Evolutionary conservation across 2,888 invertebrate genomes (phyloP).

Genomic region (Oligia strigilis): DNA sequence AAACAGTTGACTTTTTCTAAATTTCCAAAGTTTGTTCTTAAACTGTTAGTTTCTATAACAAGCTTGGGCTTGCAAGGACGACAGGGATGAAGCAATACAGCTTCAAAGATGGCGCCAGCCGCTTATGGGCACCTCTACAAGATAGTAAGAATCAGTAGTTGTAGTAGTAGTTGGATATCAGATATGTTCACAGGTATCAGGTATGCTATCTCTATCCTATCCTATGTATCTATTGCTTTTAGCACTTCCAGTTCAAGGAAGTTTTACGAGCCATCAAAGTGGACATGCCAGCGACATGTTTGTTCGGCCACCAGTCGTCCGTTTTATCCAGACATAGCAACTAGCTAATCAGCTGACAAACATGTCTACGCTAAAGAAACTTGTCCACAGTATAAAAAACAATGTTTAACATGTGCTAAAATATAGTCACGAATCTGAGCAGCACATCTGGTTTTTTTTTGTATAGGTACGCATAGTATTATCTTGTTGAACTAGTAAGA

Average conservation of each 20-base stretch:
- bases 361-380: constrained; percentile 12
- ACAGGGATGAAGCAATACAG: too few relatives aligned
- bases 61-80: too few relatives aligned
- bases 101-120: too few relatives aligned
- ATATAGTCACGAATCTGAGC: constrained; percentile 45
- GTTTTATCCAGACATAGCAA: constrained; percentile 11
- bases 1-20: too few relatives aligned
- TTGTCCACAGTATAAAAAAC: background rate
- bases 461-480: background rate
- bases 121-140: too few relatives aligned
- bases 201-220: background rate
- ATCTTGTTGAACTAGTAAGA: constrained; percentile 18
- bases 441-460: constrained; percentile 35
- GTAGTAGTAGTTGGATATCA: too few relatives aligned
- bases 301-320: background rate
- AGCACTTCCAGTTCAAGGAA: background rate
- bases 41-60: too few relatives aligned
- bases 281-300: background rate
- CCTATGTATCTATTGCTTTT: background rate
- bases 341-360: constrained; percentile 20
- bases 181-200: background rate
- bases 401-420: constrained; percentile 10
- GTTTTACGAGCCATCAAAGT: constrained; percentile 16
- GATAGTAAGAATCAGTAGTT: too few relatives aligned
- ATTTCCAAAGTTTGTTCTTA: too few relatives aligned